Conservation (phyloP, 2,113 vertebrate species). For the Abramis brama region DNA sequence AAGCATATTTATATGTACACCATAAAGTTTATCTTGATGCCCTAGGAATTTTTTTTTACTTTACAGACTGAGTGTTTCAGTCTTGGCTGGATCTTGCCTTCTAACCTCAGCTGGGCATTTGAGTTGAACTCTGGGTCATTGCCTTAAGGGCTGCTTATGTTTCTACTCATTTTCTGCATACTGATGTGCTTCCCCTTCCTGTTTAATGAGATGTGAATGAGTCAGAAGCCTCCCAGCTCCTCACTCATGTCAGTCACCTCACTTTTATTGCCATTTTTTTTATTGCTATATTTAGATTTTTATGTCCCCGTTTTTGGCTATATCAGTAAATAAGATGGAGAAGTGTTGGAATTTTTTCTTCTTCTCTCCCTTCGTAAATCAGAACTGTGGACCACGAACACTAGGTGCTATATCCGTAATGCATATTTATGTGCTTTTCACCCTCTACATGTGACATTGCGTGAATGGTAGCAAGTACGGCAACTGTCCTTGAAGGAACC, state of each 20-base stretch:
- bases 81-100: neutral
- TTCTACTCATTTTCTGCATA: neutral
- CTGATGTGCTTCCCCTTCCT: neutral
- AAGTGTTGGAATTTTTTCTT: neutral
- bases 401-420: slow-evolving; percentile 12
- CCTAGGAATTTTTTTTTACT: neutral
- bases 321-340: neutral
- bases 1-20: slow-evolving; percentile 38
- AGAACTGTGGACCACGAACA: neutral
- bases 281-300: neutral
- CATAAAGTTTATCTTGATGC: slow-evolving; percentile 19
- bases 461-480: slow-evolving; percentile 12
- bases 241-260: neutral
- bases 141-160: neutral
- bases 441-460: slow-evolving; percentile 58
- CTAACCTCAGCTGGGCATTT: neutral
- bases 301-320: neutral
- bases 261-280: slow-evolving; percentile 19
- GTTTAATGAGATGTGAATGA: slow-evolving; percentile 18
- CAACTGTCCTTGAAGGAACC: slow-evolving; percentile 64
- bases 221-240: neutral
- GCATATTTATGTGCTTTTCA: slow-evolving; percentile 35
- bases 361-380: neutral
- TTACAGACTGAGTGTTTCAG: neutral
- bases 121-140: slow-evolving; percentile 7